phyloP scores from a whole-genome alignment of 2,113 vertebrate species.

The Rhinolophus ferrumequinum region DNA sequence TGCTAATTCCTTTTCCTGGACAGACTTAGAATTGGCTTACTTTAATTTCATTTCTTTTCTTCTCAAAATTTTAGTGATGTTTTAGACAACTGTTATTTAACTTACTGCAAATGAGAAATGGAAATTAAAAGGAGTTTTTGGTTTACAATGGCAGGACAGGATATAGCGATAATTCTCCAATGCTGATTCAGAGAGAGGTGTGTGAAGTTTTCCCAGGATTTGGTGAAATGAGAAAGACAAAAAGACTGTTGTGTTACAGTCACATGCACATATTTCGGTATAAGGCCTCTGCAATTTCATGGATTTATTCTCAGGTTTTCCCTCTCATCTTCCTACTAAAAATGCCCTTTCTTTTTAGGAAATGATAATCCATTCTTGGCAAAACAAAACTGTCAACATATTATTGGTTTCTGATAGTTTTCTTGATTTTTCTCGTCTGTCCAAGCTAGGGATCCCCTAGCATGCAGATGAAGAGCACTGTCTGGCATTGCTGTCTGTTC shows the following conservation, averaged over 20 bases:
- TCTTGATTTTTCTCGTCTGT: not conserved
- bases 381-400: constrained; percentile 6
- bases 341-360: constrained; percentile 19
- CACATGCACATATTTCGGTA: not conserved
- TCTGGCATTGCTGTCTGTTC: not conserved
- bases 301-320: not conserved
- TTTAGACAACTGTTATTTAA: constrained; percentile 37
- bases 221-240: not conserved
- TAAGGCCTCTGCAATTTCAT: not conserved
- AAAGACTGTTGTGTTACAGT: not conserved
- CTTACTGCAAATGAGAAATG: constrained; percentile 24
- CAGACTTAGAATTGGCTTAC: not conserved
- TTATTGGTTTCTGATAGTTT: constrained; percentile 15
- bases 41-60: constrained; percentile 25
- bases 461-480: not conserved
- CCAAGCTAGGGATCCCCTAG: not conserved
- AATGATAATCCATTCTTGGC: constrained; percentile 29
- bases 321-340: not conserved
- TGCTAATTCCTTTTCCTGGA: not conserved
- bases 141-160: not conserved
- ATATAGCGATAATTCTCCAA: not conserved
- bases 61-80: not conserved
- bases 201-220: not conserved
- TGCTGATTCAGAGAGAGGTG: not conserved
- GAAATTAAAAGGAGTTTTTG: not conserved